Evolutionary conservation across 1,140 invertebrate species (phyloP), one percentile per base, ranked within the genome.

Genomic region (Conus betulinus): DNA sequence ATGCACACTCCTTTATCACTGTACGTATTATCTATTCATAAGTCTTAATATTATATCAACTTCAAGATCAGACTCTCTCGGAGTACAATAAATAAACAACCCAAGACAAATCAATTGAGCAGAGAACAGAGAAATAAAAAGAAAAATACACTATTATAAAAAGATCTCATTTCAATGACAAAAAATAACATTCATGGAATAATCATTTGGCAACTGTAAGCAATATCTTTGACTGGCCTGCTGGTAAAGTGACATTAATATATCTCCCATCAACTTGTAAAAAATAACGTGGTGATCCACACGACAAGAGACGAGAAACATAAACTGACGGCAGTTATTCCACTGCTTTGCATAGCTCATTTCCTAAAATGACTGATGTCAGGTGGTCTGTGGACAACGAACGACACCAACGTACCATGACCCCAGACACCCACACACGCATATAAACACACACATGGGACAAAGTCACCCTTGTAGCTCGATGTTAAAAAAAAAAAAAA

Each of bases 121-220:
- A 53, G 39, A 81, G 51, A 81, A 53, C 10, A 53, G 11, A 15
- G 10, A 81, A 25, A 52, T 11, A 10, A 53, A 53, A 4, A 53
- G 15, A 51, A 74, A 78, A 51, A 39, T 13, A 78, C 8, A 15
- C 27, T 78, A 52, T 81, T 51, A 53, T 53, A 81, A 52, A 53
- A 23, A 23, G 0, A 51, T 53, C 10, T 17, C 17, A 81, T 39
- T 51, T 6, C 53, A 23, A 81, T 8, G 4, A 53, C 15, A 81
- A 81, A 81, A 5, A 81, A 81, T 5, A 78, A 27, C 7, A 27
- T 81, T 7, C 39, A 20, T 81, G 79, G 79, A 81, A 81, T 81
- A 81, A 51, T 81, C 51, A 81, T 81, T 81, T 81, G 79, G 79
- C 79, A 81, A 81, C 39, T 81, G 79, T 81, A 81, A 81, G 79